Conservation (phyloP, 2,797 vertebrate genomes). For the Chiroxiphia lanceolata region DNA sequence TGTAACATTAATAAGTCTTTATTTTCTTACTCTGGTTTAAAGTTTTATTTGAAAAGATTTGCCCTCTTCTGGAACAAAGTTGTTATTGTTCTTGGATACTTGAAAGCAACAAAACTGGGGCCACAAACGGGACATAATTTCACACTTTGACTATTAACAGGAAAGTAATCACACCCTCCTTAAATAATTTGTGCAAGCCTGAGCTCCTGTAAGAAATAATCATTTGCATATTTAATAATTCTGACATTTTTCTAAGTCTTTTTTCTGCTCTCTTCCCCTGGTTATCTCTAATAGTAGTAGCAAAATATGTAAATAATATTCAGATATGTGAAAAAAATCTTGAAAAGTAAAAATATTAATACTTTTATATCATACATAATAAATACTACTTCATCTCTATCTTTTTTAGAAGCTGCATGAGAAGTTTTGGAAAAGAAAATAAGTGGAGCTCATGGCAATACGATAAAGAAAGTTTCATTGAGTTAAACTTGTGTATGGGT, state of each 20-base stretch:
- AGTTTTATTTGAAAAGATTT: neutral
- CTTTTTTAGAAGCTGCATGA: neutral
- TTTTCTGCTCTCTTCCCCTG: neutral
- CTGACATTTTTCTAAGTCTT: neutral
- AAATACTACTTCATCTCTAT: neutral
- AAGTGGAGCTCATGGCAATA: neutral
- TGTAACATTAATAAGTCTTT: neutral
- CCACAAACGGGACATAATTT: neutral
- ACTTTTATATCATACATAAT: neutral
- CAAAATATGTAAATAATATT: constrained; percentile 1
- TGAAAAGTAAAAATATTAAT: neutral
- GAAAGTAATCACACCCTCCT: neutral
- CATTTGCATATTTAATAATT: constrained; percentile 26
- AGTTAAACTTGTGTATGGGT: neutral
- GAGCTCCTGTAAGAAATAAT: neutral
- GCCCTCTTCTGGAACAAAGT: neutral
- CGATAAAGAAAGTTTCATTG: neutral
- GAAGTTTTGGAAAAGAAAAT: neutral
- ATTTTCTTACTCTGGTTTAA: neutral
- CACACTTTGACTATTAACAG: neutral
- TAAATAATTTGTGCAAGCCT: neutral
- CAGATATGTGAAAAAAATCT: neutral
- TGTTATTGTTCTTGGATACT: neutral
- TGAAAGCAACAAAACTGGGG: neutral
- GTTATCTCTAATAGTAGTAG: neutral